phyloP scores from a whole-genome alignment of 1,140 invertebrate species.

The Scaptodrosophila lebanonensis region DNA sequence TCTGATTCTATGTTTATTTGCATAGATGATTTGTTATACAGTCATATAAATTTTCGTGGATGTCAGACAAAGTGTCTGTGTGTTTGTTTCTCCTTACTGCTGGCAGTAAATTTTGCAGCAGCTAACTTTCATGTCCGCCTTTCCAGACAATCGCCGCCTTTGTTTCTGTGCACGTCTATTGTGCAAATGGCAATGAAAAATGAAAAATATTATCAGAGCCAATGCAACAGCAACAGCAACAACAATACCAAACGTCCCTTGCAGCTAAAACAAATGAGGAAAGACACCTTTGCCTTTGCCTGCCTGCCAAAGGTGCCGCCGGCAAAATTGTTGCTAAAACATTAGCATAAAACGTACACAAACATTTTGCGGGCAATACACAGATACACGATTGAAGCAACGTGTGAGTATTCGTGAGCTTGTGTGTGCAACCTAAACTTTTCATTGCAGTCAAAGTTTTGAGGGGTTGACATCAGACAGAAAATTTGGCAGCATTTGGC shows the following conservation, averaged over 20 bases:
- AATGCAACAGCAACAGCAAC: slow-evolving; percentile 7
- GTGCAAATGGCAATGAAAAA: too few species aligned
- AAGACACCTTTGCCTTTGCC: slow-evolving; percentile 16
- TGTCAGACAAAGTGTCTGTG: too few species aligned
- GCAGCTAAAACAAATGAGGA: slow-evolving; percentile 11
- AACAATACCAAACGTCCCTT: neutral
- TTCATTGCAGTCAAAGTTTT: slow-evolving; percentile 40
- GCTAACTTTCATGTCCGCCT: too few species aligned
- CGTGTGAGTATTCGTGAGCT: slow-evolving; percentile 39
- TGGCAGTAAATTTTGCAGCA: too few species aligned
- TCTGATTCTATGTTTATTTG: too few species aligned
- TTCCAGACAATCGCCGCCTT: too few species aligned
- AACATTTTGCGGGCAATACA: slow-evolving; percentile 31
- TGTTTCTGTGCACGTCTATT: slow-evolving; percentile 5
- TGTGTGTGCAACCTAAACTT: slow-evolving; percentile 48
- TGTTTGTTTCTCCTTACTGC: too few species aligned
- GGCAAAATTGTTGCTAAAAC: slow-evolving; percentile 49
- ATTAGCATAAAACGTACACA: slow-evolving; percentile 50
- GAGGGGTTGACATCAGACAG: too few species aligned
- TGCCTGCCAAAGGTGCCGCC: slow-evolving; percentile 7
- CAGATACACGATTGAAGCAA: slow-evolving; percentile 33
- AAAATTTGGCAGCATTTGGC: slow-evolving; percentile 7
- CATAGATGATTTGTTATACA: too few species aligned
- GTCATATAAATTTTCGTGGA: too few species aligned
- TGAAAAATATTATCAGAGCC: slow-evolving; percentile 14